Evolutionary conservation across 2,113 vertebrate genomes (phyloP).

Genomic region (Melanocharis versteri): DNA sequence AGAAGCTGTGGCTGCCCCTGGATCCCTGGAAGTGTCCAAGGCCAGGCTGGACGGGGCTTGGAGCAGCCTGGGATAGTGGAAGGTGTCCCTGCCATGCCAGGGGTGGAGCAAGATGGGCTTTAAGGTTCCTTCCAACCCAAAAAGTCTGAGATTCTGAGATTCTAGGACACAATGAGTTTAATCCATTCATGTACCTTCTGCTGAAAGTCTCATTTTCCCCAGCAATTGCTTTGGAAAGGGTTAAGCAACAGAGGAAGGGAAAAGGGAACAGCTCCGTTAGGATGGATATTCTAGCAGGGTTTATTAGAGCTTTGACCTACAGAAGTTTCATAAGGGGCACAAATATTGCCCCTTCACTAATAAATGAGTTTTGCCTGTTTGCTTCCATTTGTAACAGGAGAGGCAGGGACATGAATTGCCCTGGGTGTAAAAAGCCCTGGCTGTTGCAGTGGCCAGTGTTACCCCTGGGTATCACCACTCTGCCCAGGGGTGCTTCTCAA

Average conservation of each 20-base stretch:
- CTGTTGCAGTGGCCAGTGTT: not conserved
- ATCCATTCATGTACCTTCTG: not conserved
- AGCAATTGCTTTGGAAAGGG: not conserved
- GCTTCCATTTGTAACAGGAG: not conserved
- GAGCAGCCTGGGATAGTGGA: accelerated
- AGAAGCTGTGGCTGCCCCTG: not conserved
- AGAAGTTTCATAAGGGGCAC: not conserved
- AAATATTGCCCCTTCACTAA: not conserved
- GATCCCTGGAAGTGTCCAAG: not conserved
- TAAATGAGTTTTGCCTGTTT: not conserved
- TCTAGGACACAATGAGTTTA: accelerated
- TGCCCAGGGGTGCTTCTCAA: not conserved
- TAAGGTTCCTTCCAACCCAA: not conserved
- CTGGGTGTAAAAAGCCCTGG: not conserved
- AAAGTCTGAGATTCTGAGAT: not conserved
- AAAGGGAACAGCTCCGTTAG: not conserved
- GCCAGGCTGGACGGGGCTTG: accelerated
- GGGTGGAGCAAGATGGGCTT: accelerated
- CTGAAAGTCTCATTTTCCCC: not conserved
- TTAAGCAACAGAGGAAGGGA: not conserved
- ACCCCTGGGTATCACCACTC: not conserved
- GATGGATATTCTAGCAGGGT: not conserved
- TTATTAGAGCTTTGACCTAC: not conserved
- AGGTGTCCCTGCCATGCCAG: not conserved
- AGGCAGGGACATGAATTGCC: not conserved